Conservation (phyloP, 2,888 invertebrate species). For the Pteria penguin region DNA sequence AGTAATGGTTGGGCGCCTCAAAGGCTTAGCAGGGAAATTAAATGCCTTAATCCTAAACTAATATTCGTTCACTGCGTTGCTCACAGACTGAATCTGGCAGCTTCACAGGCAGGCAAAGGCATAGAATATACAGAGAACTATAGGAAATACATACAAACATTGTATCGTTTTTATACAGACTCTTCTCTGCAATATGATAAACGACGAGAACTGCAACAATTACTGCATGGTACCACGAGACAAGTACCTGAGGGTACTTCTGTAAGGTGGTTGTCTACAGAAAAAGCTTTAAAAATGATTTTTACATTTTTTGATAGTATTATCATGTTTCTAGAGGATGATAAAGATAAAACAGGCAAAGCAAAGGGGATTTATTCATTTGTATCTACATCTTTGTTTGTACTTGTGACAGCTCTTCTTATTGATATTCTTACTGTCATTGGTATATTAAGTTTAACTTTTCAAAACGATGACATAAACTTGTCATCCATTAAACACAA, state of each 20-base stretch:
- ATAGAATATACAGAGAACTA: constrained; percentile 33
- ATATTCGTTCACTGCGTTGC: constrained; percentile 45
- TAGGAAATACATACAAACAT: constrained; percentile 27
- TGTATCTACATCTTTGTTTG: constrained; percentile 26
- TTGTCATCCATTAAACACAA: constrained; percentile 36
- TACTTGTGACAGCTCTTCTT: constrained; percentile 37
- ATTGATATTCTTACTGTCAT: constrained; percentile 39
- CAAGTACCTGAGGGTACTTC: constrained; percentile 41
- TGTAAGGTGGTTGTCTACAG: constrained; percentile 44
- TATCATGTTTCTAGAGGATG: constrained; percentile 25
- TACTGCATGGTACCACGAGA: constrained; percentile 23
- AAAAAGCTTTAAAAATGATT: constrained; percentile 40
- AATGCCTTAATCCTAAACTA: constrained; percentile 19
- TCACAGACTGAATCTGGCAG: constrained; percentile 45
- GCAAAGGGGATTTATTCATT: constrained; percentile 33
- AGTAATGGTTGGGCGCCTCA: constrained; percentile 25
- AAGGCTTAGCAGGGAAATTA: no score
- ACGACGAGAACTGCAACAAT: constrained; percentile 39
- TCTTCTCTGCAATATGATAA: constrained; percentile 42
- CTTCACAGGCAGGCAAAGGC: constrained; percentile 40
- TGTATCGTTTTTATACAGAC: constrained; percentile 38
- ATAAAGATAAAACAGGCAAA: constrained; percentile 38
- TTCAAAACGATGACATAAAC: constrained; percentile 43
- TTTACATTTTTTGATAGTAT: constrained; percentile 19
- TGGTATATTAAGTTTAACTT: constrained; percentile 39